Base-by-base conservation (phyloP, 2,797 vertebrate genomes). In the Sarcoramphus papa region DNA sequence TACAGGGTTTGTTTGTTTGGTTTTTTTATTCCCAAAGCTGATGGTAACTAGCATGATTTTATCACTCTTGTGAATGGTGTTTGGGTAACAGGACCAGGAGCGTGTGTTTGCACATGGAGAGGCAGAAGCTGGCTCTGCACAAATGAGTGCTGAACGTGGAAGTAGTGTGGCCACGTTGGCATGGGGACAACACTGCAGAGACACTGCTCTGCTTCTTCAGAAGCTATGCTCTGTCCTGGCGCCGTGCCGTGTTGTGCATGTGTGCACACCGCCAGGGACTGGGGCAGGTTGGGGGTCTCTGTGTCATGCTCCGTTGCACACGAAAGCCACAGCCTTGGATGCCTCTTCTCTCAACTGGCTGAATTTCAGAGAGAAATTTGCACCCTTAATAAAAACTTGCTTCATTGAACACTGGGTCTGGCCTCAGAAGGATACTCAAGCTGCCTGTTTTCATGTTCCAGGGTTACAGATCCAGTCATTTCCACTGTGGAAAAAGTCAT, bases 401-500 rank as follows among this genome's bases (percentile, higher is more conserved):
- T 95, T 93, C 83, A 31, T 60, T 68, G 56, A 95, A 28, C 24
- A 8, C 51, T 57, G 72, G 21, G 27, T 72, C 91, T 93, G 87
- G 82, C 73, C 85, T 91, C 79, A 84, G 64, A 90, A 95, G 57
- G 89, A 65, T 83, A 94, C 64, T 83, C 57, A 80, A 85, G 73
- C 78, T 73, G 84, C 84, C 53, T 94, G 84, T 90, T 96, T 95
- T 82, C 1, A 0, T 88, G 75, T 93, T 89, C 65, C 41, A 82
- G 65, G 37, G 78, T 88, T 97, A 93, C 60, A 50, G 56, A 95
- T 79, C 60, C 86, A 89, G 84, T 19, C 70, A 51, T 97, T 95
- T 97, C 92, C 81, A 94, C 86, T 83, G 64, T 80, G 94, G 96
- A 97, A 95, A 97, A 97, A 96, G 90, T 96, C 78, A 93, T 95